These are phyloP conservation scores for Graphium colonna DNA, from an alignment of 2,888 invertebrate species.

Conservation along the genomic window DNA sequence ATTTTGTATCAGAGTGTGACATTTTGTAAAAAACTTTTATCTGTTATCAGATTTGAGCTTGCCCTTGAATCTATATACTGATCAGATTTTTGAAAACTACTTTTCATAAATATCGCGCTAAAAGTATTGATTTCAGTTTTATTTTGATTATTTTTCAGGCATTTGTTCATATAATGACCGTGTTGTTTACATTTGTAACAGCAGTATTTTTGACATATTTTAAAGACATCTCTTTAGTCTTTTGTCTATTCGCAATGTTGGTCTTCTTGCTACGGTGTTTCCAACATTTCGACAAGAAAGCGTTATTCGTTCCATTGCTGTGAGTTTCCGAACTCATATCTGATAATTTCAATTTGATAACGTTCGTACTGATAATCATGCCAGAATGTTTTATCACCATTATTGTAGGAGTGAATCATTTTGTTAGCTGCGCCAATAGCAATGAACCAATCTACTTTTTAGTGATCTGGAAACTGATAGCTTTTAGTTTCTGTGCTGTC, in stretches of 20 bases:
- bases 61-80: no score
- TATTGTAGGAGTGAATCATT: conserved; percentile 15
- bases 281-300: not conserved
- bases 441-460: conserved; percentile 16
- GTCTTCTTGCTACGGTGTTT: not conserved
- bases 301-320: not conserved
- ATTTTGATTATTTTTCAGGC: not conserved
- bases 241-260: no score
- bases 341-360: not conserved
- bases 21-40: no score
- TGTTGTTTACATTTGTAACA: not conserved
- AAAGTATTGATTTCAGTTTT: not conserved
- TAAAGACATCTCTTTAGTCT: not conserved
- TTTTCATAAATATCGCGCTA: no score
- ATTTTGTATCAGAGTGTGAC: no score
- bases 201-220: no score
- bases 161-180: not conserved
- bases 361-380: not conserved
- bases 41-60: no score
- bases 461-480: conserved; percentile 27
- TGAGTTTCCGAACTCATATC: not conserved
- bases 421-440: conserved; percentile 16
- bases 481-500: conserved; percentile 27
- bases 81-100: no score
- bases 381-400: conserved; percentile 14